These are phyloP conservation scores for Probaryconus sp. DNA, from an alignment of 1,140 invertebrate genomes.

Conservation along the genomic window DNA sequence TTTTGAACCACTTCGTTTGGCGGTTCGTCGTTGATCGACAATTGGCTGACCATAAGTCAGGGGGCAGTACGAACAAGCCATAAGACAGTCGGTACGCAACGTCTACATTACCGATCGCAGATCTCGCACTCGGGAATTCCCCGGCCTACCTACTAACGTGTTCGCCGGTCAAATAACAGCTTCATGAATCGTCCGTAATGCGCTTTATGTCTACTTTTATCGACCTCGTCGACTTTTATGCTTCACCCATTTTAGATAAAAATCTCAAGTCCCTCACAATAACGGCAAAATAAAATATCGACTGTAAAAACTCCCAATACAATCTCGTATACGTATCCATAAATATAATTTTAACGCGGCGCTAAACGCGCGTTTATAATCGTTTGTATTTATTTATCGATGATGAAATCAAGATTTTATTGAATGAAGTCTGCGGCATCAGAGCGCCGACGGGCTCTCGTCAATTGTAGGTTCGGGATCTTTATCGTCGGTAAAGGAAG, in stretches of 20 bases:
- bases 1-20: slow-evolving; percentile 60
- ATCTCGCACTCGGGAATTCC: slow-evolving; percentile 62
- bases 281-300: slow-evolving; percentile 12
- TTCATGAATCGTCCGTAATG: slow-evolving; percentile 75
- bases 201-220: slow-evolving; percentile 77
- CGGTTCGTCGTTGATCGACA: slow-evolving; percentile 18
- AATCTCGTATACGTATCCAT: slow-evolving; percentile 21
- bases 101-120: slow-evolving; percentile 72
- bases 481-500: slow-evolving; percentile 79
- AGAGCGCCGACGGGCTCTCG: slow-evolving; percentile 62
- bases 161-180: slow-evolving; percentile 66
- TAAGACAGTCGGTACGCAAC: slow-evolving; percentile 55
- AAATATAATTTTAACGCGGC: slow-evolving; percentile 12
- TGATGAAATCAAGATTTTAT: slow-evolving; percentile 50
- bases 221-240: slow-evolving; percentile 63
- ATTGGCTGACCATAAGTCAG: slow-evolving; percentile 63
- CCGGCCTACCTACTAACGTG: slow-evolving; percentile 70
- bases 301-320: slow-evolving; percentile 11
- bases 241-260: slow-evolving; percentile 47
- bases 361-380: slow-evolving; percentile 32
- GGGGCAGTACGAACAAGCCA: slow-evolving; percentile 68
- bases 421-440: slow-evolving; percentile 45
- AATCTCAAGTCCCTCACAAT: slow-evolving; percentile 26
- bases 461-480: slow-evolving; percentile 73
- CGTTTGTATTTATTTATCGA: slow-evolving; percentile 29